phyloP scores from a whole-genome alignment of 2,888 invertebrate genomes.

The Lepidocyrtinus sp. region DNA sequence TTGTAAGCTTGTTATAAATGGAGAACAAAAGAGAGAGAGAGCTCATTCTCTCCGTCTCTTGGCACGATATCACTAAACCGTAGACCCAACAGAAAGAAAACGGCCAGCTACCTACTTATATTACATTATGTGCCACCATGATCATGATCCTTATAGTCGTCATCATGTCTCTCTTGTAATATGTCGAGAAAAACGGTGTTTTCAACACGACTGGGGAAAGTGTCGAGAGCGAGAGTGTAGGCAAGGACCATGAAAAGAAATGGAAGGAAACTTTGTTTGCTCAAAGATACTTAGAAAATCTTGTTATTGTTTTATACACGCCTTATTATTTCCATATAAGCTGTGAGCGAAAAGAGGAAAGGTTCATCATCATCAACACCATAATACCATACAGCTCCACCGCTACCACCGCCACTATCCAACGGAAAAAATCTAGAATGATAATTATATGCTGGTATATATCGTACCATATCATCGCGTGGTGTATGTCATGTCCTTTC shows the following conservation, averaged over 20 bases:
- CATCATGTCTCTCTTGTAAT: background rate
- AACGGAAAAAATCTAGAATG: background rate
- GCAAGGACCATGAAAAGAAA: background rate
- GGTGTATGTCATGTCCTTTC: slow-evolving; percentile 31
- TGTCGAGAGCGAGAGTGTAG: background rate
- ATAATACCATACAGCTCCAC: slow-evolving; percentile 22
- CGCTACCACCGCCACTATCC: background rate
- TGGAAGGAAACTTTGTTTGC: background rate
- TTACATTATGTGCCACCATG: background rate
- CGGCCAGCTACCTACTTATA: too few species aligned
- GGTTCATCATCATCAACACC: slow-evolving; percentile 6
- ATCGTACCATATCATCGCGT: slow-evolving; percentile 22
- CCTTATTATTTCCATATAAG: background rate
- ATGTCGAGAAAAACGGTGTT: background rate
- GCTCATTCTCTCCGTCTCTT: slow-evolving; percentile 33
- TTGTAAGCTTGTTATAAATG: slow-evolving; percentile 67
- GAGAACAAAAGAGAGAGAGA: slow-evolving; percentile 64
- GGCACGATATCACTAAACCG: slow-evolving; percentile 13
- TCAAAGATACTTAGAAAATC: background rate
- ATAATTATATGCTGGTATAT: background rate
- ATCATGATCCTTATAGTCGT: background rate
- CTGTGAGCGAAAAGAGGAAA: background rate
- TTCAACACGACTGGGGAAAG: background rate
- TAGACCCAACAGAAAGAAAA: background rate
- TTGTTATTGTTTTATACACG: slow-evolving; percentile 22